phyloP scores from a whole-genome alignment of 2,797 vertebrate genomes.

The Presbytis comata region DNA sequence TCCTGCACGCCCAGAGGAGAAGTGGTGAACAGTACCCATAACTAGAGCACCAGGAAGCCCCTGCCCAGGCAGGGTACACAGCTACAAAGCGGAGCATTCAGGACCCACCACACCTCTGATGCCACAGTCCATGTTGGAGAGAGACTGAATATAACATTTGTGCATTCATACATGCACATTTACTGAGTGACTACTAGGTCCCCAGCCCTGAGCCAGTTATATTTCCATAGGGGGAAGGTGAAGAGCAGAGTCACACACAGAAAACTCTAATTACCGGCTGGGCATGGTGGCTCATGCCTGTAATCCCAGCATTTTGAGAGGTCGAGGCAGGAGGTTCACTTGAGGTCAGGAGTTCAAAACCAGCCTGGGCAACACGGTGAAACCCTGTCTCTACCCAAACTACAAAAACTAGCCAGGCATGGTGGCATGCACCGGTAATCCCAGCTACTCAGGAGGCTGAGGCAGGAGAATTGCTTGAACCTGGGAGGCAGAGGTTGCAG shows the following conservation, averaged over 20 bases:
- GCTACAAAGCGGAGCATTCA: fast-evolving
- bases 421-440: background rate
- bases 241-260: no score
- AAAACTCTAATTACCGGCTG: background rate
- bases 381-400: background rate
- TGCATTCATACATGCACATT: fast-evolving
- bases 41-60: background rate
- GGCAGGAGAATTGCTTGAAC: background rate
- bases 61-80: background rate
- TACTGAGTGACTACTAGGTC: fast-evolving
- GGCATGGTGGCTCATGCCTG: background rate
- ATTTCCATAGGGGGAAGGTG: fast-evolving
- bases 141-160: fast-evolving
- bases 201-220: background rate
- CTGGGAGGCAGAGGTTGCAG: background rate
- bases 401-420: background rate
- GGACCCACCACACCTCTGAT: background rate
- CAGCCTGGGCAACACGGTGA: background rate
- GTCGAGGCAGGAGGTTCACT: background rate
- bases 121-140: background rate
- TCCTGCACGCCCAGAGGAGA: fast-evolving
- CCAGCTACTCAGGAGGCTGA: background rate
- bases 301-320: background rate
- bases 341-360: background rate
- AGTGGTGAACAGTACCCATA: fast-evolving